Base-by-base conservation (phyloP, 2,888 invertebrate genomes). In the Drosophila tripunctata region DNA sequence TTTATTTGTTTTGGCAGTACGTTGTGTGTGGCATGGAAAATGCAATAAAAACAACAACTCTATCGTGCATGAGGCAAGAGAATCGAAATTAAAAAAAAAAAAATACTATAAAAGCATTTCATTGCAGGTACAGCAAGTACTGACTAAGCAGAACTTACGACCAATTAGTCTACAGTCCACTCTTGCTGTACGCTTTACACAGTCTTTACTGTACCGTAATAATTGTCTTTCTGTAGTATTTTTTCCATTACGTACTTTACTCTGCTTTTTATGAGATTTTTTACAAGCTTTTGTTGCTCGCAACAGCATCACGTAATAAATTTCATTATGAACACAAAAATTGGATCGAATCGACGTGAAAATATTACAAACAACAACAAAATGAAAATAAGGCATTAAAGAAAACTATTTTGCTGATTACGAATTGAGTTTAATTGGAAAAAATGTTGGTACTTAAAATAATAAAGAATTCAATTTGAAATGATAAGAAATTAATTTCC, bases 281-380 rank as follows among this genome's bases (percentile, higher is more conserved):
- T 71, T 78, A 38, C 38, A 47, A 22, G 54, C 47, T 66, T 47
- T 45, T 41, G 35, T 31, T 31, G 38, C 27, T 36, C 1, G 54
- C 38, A 40, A 14, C 69, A 64, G 70, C 75, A 72, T 75, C 83
- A 85, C 80, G 80, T 85, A 85, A 85, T 72, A 64, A 70, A 82
- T 73, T 82, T 68, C 30, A 84, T 78, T 71, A 78, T 30, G 36
- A 64, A 21, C 66, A 54, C 57, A 47, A 36, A 68, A 75, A 62
- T 63, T 47, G 41, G 27, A 44, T 71, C 47, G 52, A 36, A 27
- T 35, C 41, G 36, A 73, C 69, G 55, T 74, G 60, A 33, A 35
- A 47, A 56, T 41, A 27, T 31, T 30, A 45, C 27, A 47, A 38
- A n/a, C 4, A 22, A 4, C 4, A n/a, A 6, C 5, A 38, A 21